A percentile compares a stretch with the other conserved stretches of the same genome.
Evolutionary conservation across 2,888 invertebrate genomes (phyloP).

Genomic region (Cistogaster globosa): DNA sequence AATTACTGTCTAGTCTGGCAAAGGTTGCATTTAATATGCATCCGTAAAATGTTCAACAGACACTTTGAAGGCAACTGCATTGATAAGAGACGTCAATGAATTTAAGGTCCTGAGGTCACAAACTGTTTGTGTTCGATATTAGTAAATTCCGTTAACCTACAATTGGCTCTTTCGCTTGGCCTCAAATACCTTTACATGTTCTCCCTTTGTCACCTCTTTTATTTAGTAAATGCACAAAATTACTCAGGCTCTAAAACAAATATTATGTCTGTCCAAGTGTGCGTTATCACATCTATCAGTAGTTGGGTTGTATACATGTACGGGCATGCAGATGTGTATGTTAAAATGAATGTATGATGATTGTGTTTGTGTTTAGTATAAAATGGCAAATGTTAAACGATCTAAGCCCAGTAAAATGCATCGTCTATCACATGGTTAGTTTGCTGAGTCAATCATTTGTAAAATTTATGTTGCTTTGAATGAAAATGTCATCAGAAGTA

Average conservation of each 20-base stretch:
- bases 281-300: background rate
- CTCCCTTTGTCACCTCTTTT: background rate
- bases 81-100: slow-evolving; percentile 5
- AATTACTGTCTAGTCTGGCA: background rate
- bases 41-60: slow-evolving; percentile 21
- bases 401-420: slow-evolving; percentile 66
- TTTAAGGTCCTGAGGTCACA: slow-evolving; percentile 20
- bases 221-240: slow-evolving; percentile 22
- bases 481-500: slow-evolving; percentile 61
- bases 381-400: slow-evolving; percentile 69
- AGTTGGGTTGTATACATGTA: background rate
- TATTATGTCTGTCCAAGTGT: background rate
- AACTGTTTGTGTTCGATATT: slow-evolving; percentile 39
- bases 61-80: background rate
- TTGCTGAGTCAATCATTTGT: slow-evolving; percentile 77
- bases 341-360: background rate
- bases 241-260: background rate
- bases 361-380: background rate
- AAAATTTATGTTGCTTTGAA: slow-evolving; percentile 77
- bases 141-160: slow-evolving; percentile 27
- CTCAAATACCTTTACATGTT: slow-evolving; percentile 11
- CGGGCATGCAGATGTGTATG: background rate
- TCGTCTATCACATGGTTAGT: slow-evolving; percentile 74
- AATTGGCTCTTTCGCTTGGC: slow-evolving; percentile 9
- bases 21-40: slow-evolving; percentile 15